Percentiles rank a stretch among this genome's conserved stretches.
phyloP scores from a whole-genome alignment of 2,113 vertebrate species.

The Sceloporus undulatus region DNA sequence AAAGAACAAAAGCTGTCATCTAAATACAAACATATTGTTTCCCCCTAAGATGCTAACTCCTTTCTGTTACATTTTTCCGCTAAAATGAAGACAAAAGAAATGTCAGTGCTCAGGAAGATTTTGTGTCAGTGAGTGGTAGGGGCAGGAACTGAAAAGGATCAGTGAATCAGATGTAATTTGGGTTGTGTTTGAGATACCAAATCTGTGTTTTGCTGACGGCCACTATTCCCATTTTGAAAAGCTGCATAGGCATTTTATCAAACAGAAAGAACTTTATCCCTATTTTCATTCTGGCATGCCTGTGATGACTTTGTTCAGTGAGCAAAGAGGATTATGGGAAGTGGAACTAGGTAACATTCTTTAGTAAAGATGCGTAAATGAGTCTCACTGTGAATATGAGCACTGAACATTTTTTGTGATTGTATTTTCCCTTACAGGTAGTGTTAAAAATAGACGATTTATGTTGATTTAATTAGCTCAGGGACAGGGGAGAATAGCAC shows the following conservation, averaged over 20 bases:
- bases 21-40: slow-evolving; percentile 52
- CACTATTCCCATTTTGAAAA: slow-evolving; percentile 79
- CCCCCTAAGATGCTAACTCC: slow-evolving; percentile 67
- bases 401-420: slow-evolving; percentile 35
- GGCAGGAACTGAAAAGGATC: slow-evolving; percentile 87
- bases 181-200: slow-evolving; percentile 87
- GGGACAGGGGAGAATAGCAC: slow-evolving; percentile 28
- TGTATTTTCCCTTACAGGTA: slow-evolving; percentile 57
- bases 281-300: slow-evolving; percentile 79
- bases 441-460: slow-evolving; percentile 44
- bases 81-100: slow-evolving; percentile 82
- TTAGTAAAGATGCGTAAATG: slow-evolving; percentile 67
- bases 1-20: slow-evolving; percentile 62
- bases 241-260: slow-evolving; percentile 80
- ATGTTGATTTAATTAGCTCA: slow-evolving; percentile 46
- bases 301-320: slow-evolving; percentile 79
- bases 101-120: slow-evolving; percentile 81
- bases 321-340: slow-evolving; percentile 79
- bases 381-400: slow-evolving; percentile 61
- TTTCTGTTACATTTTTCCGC: slow-evolving; percentile 77
- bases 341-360: slow-evolving; percentile 68
- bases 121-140: slow-evolving; percentile 80
- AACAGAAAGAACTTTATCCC: slow-evolving; percentile 81
- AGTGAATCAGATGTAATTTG: slow-evolving; percentile 93
- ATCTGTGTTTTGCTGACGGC: slow-evolving; percentile 90